Evolutionary conservation across 1,140 invertebrate genomes (phyloP).

Genomic region (Sesamia nonagrioides): DNA sequence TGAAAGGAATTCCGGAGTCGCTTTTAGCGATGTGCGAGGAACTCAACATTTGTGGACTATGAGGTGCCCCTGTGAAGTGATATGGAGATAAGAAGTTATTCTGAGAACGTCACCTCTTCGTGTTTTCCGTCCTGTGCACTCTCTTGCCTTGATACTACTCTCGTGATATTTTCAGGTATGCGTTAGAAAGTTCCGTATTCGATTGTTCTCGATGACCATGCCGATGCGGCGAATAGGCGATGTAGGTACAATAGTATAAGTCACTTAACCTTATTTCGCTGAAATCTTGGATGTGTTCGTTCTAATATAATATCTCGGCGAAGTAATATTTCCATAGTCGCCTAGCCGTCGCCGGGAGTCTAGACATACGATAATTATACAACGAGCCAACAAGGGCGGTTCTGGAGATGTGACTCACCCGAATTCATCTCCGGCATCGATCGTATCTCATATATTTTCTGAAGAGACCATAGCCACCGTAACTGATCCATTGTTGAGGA

Average conservation of each 20-base stretch:
- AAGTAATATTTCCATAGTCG: slow-evolving; percentile 81
- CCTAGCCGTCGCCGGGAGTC: slow-evolving; percentile 80
- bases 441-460: slow-evolving; percentile 74
- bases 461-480: slow-evolving; percentile 77
- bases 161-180: slow-evolving; percentile 75
- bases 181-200: slow-evolving; percentile 14
- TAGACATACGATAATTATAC: slow-evolving; percentile 85
- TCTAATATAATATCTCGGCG: slow-evolving; percentile 65
- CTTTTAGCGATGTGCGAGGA: slow-evolving; percentile 73
- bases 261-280: slow-evolving; percentile 27
- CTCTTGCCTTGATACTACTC: slow-evolving; percentile 74
- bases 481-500: slow-evolving; percentile 69
- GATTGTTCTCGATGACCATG: slow-evolving; percentile 6
- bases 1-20: slow-evolving; percentile 77
- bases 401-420: slow-evolving; percentile 79
- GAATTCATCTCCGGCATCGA: slow-evolving; percentile 79
- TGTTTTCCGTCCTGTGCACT: slow-evolving; percentile 80
- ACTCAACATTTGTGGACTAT: slow-evolving; percentile 75
- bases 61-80: slow-evolving; percentile 75
- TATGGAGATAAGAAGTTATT: slow-evolving; percentile 82
- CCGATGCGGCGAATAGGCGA: slow-evolving; percentile 43
- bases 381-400: slow-evolving; percentile 81
- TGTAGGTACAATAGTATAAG: too few relatives aligned
- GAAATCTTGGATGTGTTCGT: slow-evolving; percentile 31
- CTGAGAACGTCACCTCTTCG: slow-evolving; percentile 75